These are phyloP conservation scores for Ophiothrix spiculata DNA, from an alignment of 35 echinoderm and acorn worm species.

Conservation along the genomic window DNA sequence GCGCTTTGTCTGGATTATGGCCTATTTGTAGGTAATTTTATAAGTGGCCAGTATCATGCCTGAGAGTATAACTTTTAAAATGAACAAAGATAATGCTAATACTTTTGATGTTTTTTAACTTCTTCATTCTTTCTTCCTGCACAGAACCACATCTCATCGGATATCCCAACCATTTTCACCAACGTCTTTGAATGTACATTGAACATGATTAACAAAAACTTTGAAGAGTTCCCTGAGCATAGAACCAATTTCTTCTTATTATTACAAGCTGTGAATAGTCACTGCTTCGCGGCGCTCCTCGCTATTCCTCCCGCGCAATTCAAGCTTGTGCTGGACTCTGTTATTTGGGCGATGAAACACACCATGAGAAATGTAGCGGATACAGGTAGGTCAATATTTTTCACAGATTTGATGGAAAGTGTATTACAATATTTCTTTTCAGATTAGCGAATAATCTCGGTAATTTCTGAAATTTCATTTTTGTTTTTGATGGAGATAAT, in stretches of 20 bases:
- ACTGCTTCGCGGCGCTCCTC: constrained; percentile 84
- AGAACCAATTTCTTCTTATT: constrained; percentile 96
- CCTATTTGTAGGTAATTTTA: no score
- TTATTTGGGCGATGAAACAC: constrained; percentile 94
- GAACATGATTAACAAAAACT: constrained; percentile 99
- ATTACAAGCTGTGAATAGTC: constrained; percentile 94
- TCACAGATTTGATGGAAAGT: no score
- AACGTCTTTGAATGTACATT: constrained; percentile 91
- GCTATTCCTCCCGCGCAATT: constrained; percentile 81
- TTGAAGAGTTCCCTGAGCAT: constrained; percentile 98
- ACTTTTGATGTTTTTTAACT: no score
- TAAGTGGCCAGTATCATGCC: no score
- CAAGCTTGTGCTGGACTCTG: constrained; percentile 92
- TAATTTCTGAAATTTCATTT: no score
- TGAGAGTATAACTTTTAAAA: no score
- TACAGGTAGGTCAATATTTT: constrained; percentile 60
- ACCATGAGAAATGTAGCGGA: constrained; percentile 99
- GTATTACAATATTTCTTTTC: no score
- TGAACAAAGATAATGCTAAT: no score
- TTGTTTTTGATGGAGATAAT: no score
- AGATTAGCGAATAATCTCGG: no score
- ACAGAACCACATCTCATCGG: constrained; percentile 77
- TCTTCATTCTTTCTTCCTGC: constrained; percentile 1
- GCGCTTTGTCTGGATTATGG: no score
- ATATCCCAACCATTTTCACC: constrained; percentile 90